phyloP scores from a whole-genome alignment of 1,140 invertebrate species.

The Macrocentrus cingulum region DNA sequence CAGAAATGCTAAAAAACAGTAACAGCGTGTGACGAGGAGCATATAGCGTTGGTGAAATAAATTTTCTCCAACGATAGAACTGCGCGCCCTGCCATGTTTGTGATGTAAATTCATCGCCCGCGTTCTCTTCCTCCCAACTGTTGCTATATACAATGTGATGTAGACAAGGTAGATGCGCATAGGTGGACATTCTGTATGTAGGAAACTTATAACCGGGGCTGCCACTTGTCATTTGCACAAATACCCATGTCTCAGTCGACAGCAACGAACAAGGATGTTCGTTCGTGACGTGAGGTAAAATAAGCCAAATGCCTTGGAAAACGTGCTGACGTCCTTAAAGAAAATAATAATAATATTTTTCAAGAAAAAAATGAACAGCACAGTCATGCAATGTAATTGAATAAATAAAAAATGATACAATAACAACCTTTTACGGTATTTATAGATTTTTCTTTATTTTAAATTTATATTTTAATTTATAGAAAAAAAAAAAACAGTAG shows the following conservation, averaged over 20 bases:
- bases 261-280: not conserved
- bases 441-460: no score
- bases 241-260: constrained; percentile 20
- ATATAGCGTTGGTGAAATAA: constrained; percentile 8
- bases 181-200: constrained; percentile 21
- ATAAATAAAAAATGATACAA: no score
- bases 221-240: constrained; percentile 28
- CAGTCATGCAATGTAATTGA: not conserved
- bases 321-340: constrained; percentile 6
- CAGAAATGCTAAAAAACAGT: constrained; percentile 12
- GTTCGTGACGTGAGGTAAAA: constrained; percentile 12
- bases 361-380: not conserved
- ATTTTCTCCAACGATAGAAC: constrained; percentile 20
- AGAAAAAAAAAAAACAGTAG: no score
- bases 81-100: constrained; percentile 18
- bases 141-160: no score
- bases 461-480: no score
- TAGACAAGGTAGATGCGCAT: constrained; percentile 6
- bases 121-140: constrained; percentile 2
- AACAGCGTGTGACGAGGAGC: not conserved
- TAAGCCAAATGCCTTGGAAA: constrained; percentile 15
- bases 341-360: not conserved
- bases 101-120: constrained; percentile 15
- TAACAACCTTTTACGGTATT: no score
- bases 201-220: constrained; percentile 25